These are phyloP conservation scores for Hoplias malabaricus DNA, from an alignment of 2,113 vertebrate species.

Conservation along the genomic window DNA sequence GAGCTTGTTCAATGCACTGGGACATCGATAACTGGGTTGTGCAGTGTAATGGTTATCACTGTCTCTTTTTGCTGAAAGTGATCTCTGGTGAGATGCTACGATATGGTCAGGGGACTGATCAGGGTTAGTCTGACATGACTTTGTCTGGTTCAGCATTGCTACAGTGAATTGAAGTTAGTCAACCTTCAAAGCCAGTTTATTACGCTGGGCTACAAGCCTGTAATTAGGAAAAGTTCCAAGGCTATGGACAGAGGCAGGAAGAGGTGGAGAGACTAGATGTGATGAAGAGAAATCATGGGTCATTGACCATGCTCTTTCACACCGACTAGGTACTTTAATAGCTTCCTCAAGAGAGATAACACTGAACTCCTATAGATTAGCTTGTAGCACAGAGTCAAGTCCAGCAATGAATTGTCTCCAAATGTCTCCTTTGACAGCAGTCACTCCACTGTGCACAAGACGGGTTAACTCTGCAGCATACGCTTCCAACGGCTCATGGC, in stretches of 20 bases:
- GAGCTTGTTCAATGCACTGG: background rate
- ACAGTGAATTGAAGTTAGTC: background rate
- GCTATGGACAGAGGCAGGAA: background rate
- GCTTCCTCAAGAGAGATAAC: background rate
- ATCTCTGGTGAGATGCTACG: too few relatives aligned
- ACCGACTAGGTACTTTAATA: background rate
- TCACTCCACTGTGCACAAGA: background rate
- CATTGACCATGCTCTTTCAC: background rate
- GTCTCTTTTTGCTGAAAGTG: background rate
- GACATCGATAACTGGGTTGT: background rate
- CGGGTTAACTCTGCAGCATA: background rate
- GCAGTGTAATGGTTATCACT: background rate
- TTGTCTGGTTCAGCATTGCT: background rate
- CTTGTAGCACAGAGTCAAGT: background rate
- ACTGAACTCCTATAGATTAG: conserved; percentile 7
- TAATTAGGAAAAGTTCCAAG: background rate
- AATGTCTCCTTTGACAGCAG: background rate
- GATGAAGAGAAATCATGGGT: background rate
- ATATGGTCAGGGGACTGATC: background rate
- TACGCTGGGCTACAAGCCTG: background rate
- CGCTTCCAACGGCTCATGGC: background rate
- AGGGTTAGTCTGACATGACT: too few relatives aligned
- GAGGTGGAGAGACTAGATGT: background rate
- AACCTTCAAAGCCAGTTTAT: background rate
- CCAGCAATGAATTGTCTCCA: background rate